Evolutionary conservation across 2,797 vertebrate species (phyloP).

Genomic region (Lithobates sylvaticus): DNA sequence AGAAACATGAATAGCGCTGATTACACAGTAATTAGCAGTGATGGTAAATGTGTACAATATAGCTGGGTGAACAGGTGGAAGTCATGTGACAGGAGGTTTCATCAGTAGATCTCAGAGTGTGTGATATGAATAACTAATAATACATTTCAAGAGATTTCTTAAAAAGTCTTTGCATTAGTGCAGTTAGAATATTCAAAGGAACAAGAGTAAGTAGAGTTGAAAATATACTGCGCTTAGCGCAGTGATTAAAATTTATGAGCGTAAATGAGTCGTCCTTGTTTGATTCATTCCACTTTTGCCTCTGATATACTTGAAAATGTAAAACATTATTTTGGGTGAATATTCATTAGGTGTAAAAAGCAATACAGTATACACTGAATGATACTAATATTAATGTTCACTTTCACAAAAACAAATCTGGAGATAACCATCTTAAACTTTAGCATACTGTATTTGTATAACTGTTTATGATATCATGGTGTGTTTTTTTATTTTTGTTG

Average conservation of each 20-base stretch:
- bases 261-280: constrained; percentile 55
- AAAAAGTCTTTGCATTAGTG: constrained; percentile 58
- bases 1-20: constrained; percentile 78
- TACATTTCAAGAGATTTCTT: constrained; percentile 67
- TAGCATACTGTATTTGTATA: constrained; percentile 7
- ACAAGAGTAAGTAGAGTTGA: constrained; percentile 55
- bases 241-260: constrained; percentile 62
- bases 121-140: constrained; percentile 72
- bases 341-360: constrained; percentile 58
- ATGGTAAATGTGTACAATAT: constrained; percentile 80
- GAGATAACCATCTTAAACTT: constrained; percentile 32
- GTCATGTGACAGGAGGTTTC: constrained; percentile 60
- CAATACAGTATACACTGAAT: constrained; percentile 52
- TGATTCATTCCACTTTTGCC: constrained; percentile 59
- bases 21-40: constrained; percentile 81
- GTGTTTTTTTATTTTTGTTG: background rate
- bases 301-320: constrained; percentile 60
- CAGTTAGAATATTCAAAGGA: constrained; percentile 59
- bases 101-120: constrained; percentile 68
- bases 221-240: constrained; percentile 60
- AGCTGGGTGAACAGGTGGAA: constrained; percentile 78
- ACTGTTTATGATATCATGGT: background rate
- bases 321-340: constrained; percentile 61
- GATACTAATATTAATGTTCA: constrained; percentile 43
- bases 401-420: constrained; percentile 43